These are phyloP conservation scores for Drosophila tripunctata DNA, from an alignment of 2,888 invertebrate genomes.

Conservation along the genomic window DNA sequence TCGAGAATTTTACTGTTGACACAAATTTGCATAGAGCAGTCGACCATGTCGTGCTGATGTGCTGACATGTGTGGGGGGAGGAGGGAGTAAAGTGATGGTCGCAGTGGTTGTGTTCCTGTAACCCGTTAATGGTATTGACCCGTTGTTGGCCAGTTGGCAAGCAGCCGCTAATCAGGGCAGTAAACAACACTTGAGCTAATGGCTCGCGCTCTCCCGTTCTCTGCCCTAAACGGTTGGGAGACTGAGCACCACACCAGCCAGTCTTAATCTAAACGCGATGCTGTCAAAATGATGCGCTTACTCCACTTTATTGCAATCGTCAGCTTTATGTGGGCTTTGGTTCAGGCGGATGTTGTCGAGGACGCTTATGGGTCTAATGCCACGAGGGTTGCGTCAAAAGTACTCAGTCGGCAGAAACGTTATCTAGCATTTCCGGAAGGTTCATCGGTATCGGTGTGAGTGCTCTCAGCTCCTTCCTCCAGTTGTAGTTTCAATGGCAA, in stretches of 20 bases:
- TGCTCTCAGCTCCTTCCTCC: neutral
- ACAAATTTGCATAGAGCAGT: conserved; percentile 49
- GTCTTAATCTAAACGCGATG: conserved; percentile 41
- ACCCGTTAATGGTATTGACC: conserved; percentile 20
- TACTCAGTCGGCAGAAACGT: conserved; percentile 82
- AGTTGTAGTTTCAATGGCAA: neutral
- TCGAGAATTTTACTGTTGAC: conserved; percentile 28
- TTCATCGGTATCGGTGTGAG: conserved; percentile 86
- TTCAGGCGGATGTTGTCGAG: conserved; percentile 1
- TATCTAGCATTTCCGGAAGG: conserved; percentile 86
- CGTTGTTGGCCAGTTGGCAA: conserved; percentile 28
- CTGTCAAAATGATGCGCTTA: conserved; percentile 47
- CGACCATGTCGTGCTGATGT: conserved; percentile 36
- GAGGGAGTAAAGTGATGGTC: neutral
- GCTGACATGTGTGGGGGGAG: conserved; percentile 18
- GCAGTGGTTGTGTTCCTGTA: neutral
- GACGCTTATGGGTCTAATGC: conserved; percentile 26
- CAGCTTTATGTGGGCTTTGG: conserved; percentile 17
- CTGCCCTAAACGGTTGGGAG: neutral
- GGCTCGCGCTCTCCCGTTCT: neutral
- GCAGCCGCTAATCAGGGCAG: conserved; percentile 59
- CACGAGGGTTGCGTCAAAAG: conserved; percentile 35
- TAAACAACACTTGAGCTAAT: conserved; percentile 59
- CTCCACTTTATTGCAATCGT: conserved; percentile 2
- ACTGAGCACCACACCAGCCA: conserved; percentile 6